phyloP scores from a whole-genome alignment of 2,888 invertebrate genomes.

The Andrena flavipes region DNA sequence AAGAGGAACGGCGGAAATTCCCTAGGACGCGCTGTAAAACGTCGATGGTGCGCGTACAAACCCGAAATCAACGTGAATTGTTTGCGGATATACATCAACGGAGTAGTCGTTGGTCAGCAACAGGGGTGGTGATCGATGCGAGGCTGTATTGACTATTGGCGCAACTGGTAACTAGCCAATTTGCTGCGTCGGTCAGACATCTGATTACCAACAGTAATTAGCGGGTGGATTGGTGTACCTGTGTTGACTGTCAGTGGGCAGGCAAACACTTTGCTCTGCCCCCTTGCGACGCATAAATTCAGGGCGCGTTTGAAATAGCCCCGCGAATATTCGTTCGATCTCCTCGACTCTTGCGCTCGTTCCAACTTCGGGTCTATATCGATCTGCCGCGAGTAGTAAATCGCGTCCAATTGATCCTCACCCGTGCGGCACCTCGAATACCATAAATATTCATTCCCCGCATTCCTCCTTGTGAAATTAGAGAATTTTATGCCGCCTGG shows the following conservation, averaged over 20 bases:
- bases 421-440: not conserved
- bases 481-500: not conserved
- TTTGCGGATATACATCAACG: conserved; percentile 38
- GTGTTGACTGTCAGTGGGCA: conserved; percentile 49
- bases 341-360: too few species aligned
- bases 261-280: conserved; percentile 42
- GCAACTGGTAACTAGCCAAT: conserved; percentile 63
- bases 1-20: conserved; percentile 2
- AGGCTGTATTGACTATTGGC: conserved; percentile 52
- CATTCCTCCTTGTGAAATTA: not conserved
- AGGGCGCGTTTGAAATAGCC: conserved; percentile 11
- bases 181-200: conserved; percentile 56
- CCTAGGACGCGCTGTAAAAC: not conserved
- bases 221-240: conserved; percentile 44
- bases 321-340: not conserved
- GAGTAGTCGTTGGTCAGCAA: conserved; percentile 1
- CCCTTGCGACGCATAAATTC: conserved; percentile 41
- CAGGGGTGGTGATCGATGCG: conserved; percentile 46
- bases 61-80: conserved; percentile 47
- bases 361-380: too few species aligned
- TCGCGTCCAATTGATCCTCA: too few species aligned
- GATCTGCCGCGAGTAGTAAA: too few species aligned
- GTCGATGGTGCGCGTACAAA: not conserved
- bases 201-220: conserved; percentile 67
- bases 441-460: not conserved